phyloP scores from a whole-genome alignment of 2,797 vertebrate species.

The Astyanax mexicanus region DNA sequence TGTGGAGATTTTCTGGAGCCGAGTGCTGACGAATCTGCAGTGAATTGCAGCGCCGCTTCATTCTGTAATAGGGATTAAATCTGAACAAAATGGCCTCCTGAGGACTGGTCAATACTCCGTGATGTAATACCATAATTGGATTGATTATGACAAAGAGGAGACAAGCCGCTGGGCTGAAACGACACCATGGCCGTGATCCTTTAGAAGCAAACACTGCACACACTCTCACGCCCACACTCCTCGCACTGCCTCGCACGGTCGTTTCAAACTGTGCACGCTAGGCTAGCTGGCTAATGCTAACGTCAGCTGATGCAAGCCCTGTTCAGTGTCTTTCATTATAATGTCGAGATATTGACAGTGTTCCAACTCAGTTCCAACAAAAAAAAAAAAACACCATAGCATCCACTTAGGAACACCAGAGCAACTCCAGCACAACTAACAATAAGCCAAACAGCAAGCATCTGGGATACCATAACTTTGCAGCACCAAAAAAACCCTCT shows the following conservation, averaged over 20 bases:
- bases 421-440: too few species aligned
- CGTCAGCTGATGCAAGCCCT: too few species aligned
- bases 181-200: neutral
- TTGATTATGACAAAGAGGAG: constrained; percentile 54
- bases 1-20: neutral
- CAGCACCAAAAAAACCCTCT: too few species aligned
- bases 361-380: too few species aligned
- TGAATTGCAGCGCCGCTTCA: constrained; percentile 25
- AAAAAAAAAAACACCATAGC: too few species aligned
- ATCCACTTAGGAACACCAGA: too few species aligned
- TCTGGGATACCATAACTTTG: too few species aligned
- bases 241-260: neutral
- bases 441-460: too few species aligned
- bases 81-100: constrained; percentile 46
- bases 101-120: constrained; percentile 54
- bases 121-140: constrained; percentile 62
- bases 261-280: neutral
- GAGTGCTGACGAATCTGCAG: neutral
- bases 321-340: neutral
- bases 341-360: too few species aligned
- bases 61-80: constrained; percentile 54
- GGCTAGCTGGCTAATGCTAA: neutral
- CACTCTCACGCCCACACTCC: neutral
- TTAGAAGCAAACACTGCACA: neutral
- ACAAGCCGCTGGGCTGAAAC: neutral